Conservation (phyloP, 1,140 invertebrate genomes). For the Halyomorpha halys region DNA sequence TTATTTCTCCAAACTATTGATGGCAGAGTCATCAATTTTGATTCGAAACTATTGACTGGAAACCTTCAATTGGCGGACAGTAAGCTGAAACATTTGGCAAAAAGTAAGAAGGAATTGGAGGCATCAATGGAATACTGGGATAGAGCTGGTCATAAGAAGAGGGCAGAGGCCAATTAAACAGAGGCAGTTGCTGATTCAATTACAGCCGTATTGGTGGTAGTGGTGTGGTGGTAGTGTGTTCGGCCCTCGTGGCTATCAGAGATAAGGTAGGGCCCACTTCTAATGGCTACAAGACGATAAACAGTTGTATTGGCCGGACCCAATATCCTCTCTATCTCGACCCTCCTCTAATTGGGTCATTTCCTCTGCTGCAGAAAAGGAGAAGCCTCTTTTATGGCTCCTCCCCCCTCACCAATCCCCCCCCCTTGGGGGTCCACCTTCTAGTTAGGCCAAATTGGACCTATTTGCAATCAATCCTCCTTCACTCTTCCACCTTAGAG, state of each 20-base stretch:
- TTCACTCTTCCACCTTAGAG: neutral
- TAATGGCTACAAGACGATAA: slow-evolving; percentile 15
- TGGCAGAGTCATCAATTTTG: no score
- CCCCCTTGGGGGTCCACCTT: no score
- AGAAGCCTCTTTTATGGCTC: slow-evolving; percentile 4
- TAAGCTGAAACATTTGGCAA: no score
- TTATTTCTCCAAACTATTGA: no score
- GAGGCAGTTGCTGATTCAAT: slow-evolving; percentile 11
- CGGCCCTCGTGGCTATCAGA: slow-evolving; percentile 1
- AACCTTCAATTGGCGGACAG: no score
- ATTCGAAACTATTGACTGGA: no score
- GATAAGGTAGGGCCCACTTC: neutral
- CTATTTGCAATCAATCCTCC: slow-evolving; percentile 8
- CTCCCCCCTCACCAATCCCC: neutral
- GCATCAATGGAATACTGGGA: neutral
- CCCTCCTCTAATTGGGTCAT: slow-evolving; percentile 10
- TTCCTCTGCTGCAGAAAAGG: neutral
- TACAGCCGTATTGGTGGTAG: neutral
- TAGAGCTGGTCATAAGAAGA: neutral
- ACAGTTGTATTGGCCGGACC: slow-evolving; percentile 15
- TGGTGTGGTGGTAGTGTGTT: no score
- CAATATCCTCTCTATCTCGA: neutral
- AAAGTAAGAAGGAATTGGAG: neutral
- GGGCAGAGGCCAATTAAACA: slow-evolving; percentile 10
- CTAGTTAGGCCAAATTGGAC: neutral